Conservation (phyloP, 2,888 invertebrate genomes). For the Agapostemon virescens region DNA sequence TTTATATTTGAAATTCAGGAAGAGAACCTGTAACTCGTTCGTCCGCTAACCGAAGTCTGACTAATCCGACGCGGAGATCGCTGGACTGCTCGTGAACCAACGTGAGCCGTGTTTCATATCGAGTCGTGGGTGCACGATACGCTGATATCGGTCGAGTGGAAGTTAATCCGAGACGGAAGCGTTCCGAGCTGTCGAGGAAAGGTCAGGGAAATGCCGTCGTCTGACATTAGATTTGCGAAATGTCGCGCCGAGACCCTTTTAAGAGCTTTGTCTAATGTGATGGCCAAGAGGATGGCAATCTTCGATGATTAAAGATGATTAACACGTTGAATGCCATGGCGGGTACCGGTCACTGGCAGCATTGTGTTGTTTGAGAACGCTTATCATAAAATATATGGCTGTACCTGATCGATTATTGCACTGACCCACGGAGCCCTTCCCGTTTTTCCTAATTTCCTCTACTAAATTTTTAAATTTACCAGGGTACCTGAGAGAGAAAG, state of each 20-base stretch:
- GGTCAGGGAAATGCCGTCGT: constrained; percentile 75
- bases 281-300: not conserved
- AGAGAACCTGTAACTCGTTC: constrained; percentile 10
- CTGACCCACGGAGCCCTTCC: too few relatives aligned
- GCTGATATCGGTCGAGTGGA: constrained; percentile 21
- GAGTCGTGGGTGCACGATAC: constrained; percentile 9
- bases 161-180: constrained; percentile 38
- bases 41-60: not conserved
- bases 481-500: too few relatives aligned
- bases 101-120: not conserved
- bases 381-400: too few relatives aligned
- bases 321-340: too few relatives aligned
- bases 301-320: not conserved
- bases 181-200: constrained; percentile 62
- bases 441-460: too few relatives aligned
- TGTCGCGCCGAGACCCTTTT: constrained; percentile 65
- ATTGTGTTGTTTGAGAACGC: too few relatives aligned
- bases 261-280: not conserved
- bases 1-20: constrained; percentile 28
- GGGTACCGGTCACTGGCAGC: too few relatives aligned
- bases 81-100: not conserved
- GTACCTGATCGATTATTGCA: too few relatives aligned
- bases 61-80: constrained; percentile 24
- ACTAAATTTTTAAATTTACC: too few relatives aligned
- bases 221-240: constrained; percentile 76